phyloP scores from a whole-genome alignment of 2,113 vertebrate genomes.

The Furnarius figulus region DNA sequence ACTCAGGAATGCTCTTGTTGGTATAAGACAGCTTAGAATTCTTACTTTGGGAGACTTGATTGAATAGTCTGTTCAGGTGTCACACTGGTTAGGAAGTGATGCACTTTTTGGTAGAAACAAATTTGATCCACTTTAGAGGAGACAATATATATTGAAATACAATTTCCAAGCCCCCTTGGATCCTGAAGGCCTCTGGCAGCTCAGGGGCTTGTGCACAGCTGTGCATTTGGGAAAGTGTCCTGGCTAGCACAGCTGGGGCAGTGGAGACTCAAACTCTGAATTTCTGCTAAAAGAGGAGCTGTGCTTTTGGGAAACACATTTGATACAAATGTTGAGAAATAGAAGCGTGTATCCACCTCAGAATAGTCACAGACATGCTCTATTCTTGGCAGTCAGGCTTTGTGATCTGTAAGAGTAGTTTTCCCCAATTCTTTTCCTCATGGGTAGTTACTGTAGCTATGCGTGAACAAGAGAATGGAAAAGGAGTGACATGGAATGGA shows the following conservation, averaged over 20 bases:
- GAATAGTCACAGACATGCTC: neutral
- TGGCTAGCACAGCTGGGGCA: neutral
- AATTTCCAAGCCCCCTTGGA: neutral
- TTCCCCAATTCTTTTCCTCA: neutral
- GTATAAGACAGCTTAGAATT: neutral
- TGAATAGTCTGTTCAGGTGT: neutral
- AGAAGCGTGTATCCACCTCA: neutral
- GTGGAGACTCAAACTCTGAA: neutral
- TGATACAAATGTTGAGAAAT: neutral
- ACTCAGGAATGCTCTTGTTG: neutral
- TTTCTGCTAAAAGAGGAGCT: neutral
- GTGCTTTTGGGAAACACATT: neutral
- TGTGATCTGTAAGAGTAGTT: neutral
- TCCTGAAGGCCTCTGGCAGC: neutral
- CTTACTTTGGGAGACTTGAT: neutral
- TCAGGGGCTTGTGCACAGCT: neutral
- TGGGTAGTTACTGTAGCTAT: neutral
- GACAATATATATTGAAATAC: neutral
- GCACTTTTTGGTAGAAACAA: neutral
- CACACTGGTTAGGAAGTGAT: neutral
- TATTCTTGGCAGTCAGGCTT: neutral
- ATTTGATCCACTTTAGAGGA: conserved; percentile 18
- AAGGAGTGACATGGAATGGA: neutral
- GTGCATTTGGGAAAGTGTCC: neutral
- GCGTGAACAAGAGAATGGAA: neutral